Percentiles rank a stretch among this genome's conserved stretches.
These are phyloP conservation scores for Origma solitaria DNA, from an alignment of 2,113 vertebrate species.

Conservation along the genomic window DNA sequence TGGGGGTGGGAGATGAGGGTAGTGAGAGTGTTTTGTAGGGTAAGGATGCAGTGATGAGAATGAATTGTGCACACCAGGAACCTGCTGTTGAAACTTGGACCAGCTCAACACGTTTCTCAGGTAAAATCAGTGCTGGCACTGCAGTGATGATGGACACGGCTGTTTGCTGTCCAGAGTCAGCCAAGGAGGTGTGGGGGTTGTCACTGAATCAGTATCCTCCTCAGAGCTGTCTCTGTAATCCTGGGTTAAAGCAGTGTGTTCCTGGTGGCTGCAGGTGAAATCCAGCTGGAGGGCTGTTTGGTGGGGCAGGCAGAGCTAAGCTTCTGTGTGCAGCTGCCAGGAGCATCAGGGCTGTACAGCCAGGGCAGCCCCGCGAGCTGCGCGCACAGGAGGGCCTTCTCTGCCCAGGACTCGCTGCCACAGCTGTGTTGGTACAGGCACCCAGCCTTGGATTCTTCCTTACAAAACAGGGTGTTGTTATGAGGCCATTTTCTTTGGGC, in stretches of 20 bases:
- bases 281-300: neutral
- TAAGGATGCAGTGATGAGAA: neutral
- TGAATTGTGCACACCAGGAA: neutral
- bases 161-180: neutral
- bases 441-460: neutral
- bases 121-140: neutral
- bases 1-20: neutral
- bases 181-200: neutral
- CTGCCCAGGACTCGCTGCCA: neutral
- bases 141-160: rapidly evolving
- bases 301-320: neutral
- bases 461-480: neutral
- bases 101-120: neutral
- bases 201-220: neutral
- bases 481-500: rapidly evolving
- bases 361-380: rapidly evolving
- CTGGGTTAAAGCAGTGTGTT: neutral
- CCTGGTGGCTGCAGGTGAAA: neutral
- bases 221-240: neutral
- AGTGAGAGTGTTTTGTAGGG: rapidly evolving
- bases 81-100: neutral
- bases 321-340: neutral
- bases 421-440: neutral
- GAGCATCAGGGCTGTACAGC: neutral
- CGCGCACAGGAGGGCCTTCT: rapidly evolving